phyloP scores from a whole-genome alignment of 1,140 invertebrate species.

The Aphidius gifuensis region DNA sequence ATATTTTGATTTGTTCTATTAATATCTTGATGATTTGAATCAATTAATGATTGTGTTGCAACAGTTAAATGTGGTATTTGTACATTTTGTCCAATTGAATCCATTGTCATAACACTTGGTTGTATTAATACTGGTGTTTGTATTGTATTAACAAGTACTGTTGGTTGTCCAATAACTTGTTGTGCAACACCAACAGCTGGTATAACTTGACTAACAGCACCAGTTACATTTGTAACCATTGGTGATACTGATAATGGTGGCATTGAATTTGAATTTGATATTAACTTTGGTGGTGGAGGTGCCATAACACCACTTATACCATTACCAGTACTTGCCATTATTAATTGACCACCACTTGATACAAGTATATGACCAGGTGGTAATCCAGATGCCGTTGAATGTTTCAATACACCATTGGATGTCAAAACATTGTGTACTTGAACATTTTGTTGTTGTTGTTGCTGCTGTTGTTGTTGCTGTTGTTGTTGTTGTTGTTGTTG shows the following conservation, averaged over 20 bases:
- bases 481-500: constrained; percentile 34
- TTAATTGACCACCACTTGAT: constrained; percentile 70
- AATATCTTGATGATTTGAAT: constrained; percentile 52
- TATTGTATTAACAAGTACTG: constrained; percentile 78
- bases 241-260: constrained; percentile 66
- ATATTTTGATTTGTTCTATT: constrained; percentile 52
- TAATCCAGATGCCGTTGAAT: constrained; percentile 51
- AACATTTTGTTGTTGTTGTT: constrained; percentile 35
- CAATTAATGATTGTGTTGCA: constrained; percentile 57
- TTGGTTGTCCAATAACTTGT: constrained; percentile 70
- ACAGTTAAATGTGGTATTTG: constrained; percentile 63
- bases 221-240: constrained; percentile 69
- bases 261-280: constrained; percentile 58
- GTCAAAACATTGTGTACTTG: constrained; percentile 51
- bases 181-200: constrained; percentile 60
- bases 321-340: constrained; percentile 62
- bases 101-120: constrained; percentile 68
- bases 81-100: constrained; percentile 64
- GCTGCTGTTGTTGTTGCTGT: constrained; percentile 31
- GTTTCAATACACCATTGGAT: constrained; percentile 51
- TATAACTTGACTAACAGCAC: constrained; percentile 66
- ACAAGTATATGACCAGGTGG: constrained; percentile 70
- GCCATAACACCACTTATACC: constrained; percentile 62
- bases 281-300: constrained; percentile 63
- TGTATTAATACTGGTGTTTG: constrained; percentile 77